Evolutionary conservation across 2,797 vertebrate genomes (phyloP).

Genomic region (Emydoidea blandingii): DNA sequence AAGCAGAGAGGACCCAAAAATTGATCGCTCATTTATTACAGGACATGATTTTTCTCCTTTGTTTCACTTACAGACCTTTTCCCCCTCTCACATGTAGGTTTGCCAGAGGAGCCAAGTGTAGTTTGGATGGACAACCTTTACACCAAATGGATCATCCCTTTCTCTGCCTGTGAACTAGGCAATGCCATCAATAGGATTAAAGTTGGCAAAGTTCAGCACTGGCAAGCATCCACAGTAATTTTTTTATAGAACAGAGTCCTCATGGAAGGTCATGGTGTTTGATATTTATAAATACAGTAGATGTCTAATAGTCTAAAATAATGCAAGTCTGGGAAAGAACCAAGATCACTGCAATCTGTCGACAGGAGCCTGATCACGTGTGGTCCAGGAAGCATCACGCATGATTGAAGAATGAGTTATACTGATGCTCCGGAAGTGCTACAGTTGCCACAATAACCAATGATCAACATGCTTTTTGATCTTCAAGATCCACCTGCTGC

Average conservation of each 20-base stretch:
- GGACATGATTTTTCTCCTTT: background rate
- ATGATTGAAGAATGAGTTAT: background rate
- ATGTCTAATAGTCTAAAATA: background rate
- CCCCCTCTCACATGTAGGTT: background rate
- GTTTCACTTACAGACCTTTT: background rate
- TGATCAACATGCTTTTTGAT: background rate
- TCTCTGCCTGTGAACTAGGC: background rate
- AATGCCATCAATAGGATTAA: background rate
- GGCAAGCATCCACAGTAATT: background rate
- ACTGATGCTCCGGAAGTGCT: background rate
- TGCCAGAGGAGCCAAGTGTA: background rate
- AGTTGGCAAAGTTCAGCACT: background rate
- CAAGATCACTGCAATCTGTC: background rate
- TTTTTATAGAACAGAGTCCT: background rate
- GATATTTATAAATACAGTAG: background rate
- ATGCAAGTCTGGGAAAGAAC: background rate
- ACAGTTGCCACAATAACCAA: background rate
- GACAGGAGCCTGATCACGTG: background rate
- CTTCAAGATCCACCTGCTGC: background rate
- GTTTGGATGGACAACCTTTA: background rate
- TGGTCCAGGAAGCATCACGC: background rate
- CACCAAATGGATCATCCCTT: background rate
- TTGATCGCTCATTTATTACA: background rate
- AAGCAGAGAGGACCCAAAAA: background rate
- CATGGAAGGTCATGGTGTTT: background rate